Evolutionary conservation across 2,888 invertebrate genomes (phyloP).

Genomic region (Tiliacea citrago): DNA sequence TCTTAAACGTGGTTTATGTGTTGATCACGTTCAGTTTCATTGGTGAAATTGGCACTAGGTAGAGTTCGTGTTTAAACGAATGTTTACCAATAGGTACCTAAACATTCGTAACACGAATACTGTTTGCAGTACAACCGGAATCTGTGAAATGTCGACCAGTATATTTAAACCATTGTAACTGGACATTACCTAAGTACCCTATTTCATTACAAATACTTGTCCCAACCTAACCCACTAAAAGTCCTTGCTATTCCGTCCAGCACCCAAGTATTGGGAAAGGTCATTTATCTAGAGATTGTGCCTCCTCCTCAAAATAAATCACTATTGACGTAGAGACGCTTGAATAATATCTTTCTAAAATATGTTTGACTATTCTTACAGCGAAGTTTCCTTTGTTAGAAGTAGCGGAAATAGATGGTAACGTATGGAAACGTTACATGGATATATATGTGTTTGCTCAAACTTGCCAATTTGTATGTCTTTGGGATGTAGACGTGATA

Average conservation of each 20-base stretch:
- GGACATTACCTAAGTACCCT: neutral
- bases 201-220: conserved; percentile 24
- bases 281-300: conserved; percentile 63
- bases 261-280: conserved; percentile 55
- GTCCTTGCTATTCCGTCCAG: conserved; percentile 35
- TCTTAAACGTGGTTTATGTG: too few relatives aligned
- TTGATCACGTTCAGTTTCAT: too few relatives aligned
- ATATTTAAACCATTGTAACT: neutral
- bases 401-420: conserved; percentile 3
- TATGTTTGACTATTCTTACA: conserved; percentile 55
- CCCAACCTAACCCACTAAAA: conserved; percentile 34
- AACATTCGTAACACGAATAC: too few relatives aligned
- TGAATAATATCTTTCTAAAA: conserved; percentile 65
- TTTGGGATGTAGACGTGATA: neutral
- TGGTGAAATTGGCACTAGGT: too few relatives aligned
- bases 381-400: conserved; percentile 38
- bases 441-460: neutral
- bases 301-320: conserved; percentile 56
- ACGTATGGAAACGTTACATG: neutral
- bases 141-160: too few relatives aligned
- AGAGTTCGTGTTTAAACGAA: too few relatives aligned
- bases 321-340: conserved; percentile 57
- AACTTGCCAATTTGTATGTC: conserved; percentile 8
- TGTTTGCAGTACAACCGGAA: too few relatives aligned
- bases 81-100: too few relatives aligned